Conservation (phyloP, 2,113 vertebrate species). For the Nettapus auritus region DNA sequence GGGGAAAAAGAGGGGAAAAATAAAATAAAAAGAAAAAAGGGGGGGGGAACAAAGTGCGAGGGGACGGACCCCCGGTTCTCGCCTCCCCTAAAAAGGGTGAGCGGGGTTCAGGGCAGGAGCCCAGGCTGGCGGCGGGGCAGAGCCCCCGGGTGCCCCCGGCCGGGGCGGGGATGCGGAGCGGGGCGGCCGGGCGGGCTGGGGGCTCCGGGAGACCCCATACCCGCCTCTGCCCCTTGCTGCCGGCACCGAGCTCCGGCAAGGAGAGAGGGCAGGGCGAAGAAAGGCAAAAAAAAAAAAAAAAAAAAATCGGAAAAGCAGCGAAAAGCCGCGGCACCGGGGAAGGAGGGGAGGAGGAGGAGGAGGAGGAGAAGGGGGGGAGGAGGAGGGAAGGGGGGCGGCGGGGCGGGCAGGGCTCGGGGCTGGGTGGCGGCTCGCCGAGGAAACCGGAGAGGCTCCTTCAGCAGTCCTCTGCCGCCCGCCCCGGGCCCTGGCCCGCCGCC, state of each 20-base stretch:
- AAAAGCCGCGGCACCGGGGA: constrained; percentile 36
- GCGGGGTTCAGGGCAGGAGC: neutral
- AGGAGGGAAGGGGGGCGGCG: neutral
- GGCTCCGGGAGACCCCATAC: neutral
- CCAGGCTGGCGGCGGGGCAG: constrained; percentile 43
- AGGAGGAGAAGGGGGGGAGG: too few species aligned
- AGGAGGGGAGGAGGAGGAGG: neutral
- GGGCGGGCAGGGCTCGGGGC: neutral
- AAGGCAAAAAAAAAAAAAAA: neutral
- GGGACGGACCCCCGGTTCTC: neutral
- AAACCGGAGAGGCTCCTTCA: constrained; percentile 54
- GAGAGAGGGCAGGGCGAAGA: neutral
- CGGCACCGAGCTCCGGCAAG: constrained; percentile 10
- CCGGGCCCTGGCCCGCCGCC: neutral
- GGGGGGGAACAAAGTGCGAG: neutral
- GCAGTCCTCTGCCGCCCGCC: constrained; percentile 17
- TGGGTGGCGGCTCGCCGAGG: neutral
- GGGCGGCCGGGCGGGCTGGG: neutral
- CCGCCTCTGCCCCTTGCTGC: neutral
- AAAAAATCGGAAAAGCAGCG: neutral
- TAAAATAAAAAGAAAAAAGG: neutral
- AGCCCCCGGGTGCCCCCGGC: neutral
- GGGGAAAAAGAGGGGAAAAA: constrained; percentile 20
- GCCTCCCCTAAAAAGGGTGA: neutral
- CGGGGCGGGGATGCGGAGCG: neutral